A percentile compares a stretch with the other conserved stretches of the same genome.
phyloP scores from a whole-genome alignment of 2,888 invertebrate species.

The Cheilosia impressa region DNA sequence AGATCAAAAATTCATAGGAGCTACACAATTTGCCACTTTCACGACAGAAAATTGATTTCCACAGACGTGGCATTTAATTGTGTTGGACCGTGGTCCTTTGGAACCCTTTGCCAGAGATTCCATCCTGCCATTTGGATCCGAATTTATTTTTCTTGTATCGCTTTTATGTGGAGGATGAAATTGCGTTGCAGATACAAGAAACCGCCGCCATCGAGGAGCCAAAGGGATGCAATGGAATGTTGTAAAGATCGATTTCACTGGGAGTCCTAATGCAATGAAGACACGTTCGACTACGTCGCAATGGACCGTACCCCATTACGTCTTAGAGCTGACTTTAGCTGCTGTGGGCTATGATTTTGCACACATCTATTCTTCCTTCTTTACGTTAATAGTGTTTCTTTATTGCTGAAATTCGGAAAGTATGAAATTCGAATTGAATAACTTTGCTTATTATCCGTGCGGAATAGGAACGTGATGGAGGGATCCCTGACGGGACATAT shows the following conservation, averaged over 20 bases:
- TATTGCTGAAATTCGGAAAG: conserved; percentile 27
- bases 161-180: conserved; percentile 1
- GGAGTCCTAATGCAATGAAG: conserved; percentile 53
- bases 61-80: conserved; percentile 52
- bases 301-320: conserved; percentile 32
- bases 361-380: background rate
- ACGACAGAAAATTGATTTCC: conserved; percentile 71
- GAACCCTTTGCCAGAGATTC: conserved; percentile 8
- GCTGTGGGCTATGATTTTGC: conserved; percentile 36
- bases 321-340: background rate
- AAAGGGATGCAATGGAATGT: conserved; percentile 63
- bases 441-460: conserved; percentile 26
- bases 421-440: conserved; percentile 17
- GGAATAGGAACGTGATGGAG: conserved; percentile 8
- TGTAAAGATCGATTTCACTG: conserved; percentile 52
- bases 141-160: conserved; percentile 5
- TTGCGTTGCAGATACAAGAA: conserved; percentile 20
- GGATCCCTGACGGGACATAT: conserved; percentile 8
- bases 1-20: conserved; percentile 66
- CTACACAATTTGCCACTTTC: conserved; percentile 60
- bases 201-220: background rate
- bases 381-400: conserved; percentile 12
- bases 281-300: conserved; percentile 37
- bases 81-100: conserved; percentile 7
- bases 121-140: conserved; percentile 15